phyloP scores from a whole-genome alignment of 2,888 invertebrate species.

The Athrips mouffetella region DNA sequence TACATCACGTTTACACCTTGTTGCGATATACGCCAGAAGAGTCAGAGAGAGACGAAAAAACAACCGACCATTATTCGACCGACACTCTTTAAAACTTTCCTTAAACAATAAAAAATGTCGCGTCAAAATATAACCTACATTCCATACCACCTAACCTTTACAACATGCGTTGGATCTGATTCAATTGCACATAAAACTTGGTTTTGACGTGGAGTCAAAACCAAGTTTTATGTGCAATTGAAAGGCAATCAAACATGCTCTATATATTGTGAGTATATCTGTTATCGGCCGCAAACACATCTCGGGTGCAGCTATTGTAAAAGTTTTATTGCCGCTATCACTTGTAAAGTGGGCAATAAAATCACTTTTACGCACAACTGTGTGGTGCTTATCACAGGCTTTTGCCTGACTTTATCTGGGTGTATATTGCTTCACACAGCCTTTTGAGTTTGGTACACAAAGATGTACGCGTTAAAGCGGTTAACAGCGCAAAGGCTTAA shows the following conservation, averaged over 20 bases:
- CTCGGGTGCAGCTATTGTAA: constrained; percentile 25
- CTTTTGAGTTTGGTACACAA: no score
- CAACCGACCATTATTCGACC: no score
- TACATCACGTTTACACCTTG: no score
- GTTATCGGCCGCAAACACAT: constrained; percentile 27
- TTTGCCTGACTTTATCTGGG: background rate
- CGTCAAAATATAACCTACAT: no score
- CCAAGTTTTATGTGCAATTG: constrained; percentile 32
- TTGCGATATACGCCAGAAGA: no score
- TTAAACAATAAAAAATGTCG: no score
- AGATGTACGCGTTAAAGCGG: no score
- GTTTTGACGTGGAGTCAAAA: constrained; percentile 9
- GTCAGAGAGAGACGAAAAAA: no score
- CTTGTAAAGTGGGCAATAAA: constrained; percentile 34
- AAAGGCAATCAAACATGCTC: constrained; percentile 31
- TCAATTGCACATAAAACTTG: constrained; percentile 33
- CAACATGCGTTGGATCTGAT: no score
- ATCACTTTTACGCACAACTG: constrained; percentile 26
- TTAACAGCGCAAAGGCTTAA: background rate
- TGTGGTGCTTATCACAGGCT: constrained; percentile 18
- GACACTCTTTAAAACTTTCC: no score
- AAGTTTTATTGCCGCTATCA: constrained; percentile 31
- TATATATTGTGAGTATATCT: constrained; percentile 25
- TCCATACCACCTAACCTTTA: no score
- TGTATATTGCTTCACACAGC: background rate